Conservation (phyloP, 2,888 invertebrate genomes). For the Arctia plantaginis region DNA sequence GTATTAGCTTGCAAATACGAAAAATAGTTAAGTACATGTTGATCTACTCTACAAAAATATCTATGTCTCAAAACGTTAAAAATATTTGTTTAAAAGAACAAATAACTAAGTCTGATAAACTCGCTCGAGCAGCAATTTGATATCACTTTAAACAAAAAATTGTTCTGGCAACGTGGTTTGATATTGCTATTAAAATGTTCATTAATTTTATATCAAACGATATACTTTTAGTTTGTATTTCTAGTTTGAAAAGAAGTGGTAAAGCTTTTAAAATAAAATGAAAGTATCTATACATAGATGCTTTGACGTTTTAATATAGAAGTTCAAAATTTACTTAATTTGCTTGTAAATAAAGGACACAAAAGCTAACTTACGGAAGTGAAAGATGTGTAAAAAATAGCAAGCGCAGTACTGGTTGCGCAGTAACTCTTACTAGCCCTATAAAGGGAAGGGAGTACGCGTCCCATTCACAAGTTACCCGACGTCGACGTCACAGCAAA, state of each 20-base stretch:
- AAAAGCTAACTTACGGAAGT: constrained; percentile 43
- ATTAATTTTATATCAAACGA: constrained; percentile 31
- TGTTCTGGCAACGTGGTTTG: constrained; percentile 45
- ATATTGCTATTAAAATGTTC: constrained; percentile 46
- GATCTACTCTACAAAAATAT: constrained; percentile 38
- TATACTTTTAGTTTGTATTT: constrained; percentile 29
- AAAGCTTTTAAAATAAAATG: constrained; percentile 30
- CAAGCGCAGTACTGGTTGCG: constrained; percentile 79
- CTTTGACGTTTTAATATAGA: constrained; percentile 21
- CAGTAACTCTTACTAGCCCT: constrained; percentile 72
- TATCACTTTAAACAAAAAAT: constrained; percentile 64
- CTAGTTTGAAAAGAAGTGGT: constrained; percentile 29
- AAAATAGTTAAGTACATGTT: constrained; percentile 20
- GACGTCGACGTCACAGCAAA: constrained; percentile 66
- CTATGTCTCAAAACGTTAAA: constrained; percentile 57
- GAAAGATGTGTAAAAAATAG: constrained; percentile 50
- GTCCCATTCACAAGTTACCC: constrained; percentile 79
- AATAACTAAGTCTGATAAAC: constrained; percentile 71
- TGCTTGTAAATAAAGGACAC: background rate
- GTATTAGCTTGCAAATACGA: background rate
- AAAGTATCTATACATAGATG: constrained; percentile 34
- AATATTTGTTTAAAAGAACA: constrained; percentile 72
- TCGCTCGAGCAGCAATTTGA: constrained; percentile 74
- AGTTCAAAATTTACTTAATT: background rate
- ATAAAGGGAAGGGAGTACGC: constrained; percentile 76